A percentile compares a stretch with the other conserved stretches of the same genome.
Evolutionary conservation across 2,888 invertebrate genomes (phyloP).

Genomic region (Lepas anatifera): DNA sequence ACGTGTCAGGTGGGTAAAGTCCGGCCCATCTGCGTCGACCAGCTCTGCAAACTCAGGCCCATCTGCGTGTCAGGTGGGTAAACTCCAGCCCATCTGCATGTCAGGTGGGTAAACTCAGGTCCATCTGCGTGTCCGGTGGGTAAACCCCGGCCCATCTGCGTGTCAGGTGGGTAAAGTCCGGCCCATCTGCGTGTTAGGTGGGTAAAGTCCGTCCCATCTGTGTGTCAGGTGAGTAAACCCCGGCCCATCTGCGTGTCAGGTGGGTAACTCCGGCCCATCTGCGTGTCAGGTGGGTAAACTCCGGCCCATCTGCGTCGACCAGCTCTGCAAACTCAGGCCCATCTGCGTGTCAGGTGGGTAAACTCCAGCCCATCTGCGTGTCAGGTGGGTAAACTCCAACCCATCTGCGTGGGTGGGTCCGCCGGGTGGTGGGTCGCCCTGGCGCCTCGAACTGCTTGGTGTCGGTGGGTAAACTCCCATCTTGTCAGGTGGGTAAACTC

Average conservation of each 20-base stretch:
- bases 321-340: not conserved
- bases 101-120: not conserved
- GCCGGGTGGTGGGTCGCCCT: not conserved
- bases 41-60: not conserved
- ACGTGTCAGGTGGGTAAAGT: not conserved
- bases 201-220: not conserved
- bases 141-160: not conserved
- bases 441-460: not conserved
- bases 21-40: not conserved
- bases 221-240: not conserved
- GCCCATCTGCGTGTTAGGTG: not conserved
- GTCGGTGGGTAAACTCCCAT: not conserved
- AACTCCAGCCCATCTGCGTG: not conserved
- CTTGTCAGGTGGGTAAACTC: not conserved
- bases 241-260: not conserved
- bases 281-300: not conserved
- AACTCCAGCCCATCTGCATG: not conserved
- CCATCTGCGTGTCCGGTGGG: not conserved
- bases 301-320: not conserved
- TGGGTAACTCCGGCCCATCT: not conserved
- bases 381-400: not conserved
- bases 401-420: not conserved
- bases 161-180: not conserved
- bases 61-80: constrained; percentile 4
- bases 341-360: constrained; percentile 4